Conservation (phyloP, 2,888 invertebrate species). For the Philonicus albiceps region DNA sequence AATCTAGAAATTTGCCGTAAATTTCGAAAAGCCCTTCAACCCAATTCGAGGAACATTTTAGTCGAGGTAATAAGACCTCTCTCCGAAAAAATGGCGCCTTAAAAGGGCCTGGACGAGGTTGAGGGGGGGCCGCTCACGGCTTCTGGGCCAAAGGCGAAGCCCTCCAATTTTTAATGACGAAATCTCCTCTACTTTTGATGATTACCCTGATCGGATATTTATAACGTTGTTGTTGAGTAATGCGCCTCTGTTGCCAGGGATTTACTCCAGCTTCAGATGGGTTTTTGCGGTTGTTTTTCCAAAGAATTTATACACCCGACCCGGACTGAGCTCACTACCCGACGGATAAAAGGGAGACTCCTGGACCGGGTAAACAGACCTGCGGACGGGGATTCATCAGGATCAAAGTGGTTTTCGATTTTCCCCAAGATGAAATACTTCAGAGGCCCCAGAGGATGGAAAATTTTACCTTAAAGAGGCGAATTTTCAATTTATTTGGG, state of each 20-base stretch:
- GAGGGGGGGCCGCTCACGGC: not conserved
- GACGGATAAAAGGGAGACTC: not conserved
- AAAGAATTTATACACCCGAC: not conserved
- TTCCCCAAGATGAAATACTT: conserved; percentile 5
- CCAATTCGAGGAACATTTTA: not conserved
- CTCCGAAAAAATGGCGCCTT: not conserved
- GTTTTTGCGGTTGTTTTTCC: conserved; percentile 27
- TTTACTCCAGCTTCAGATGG: conserved; percentile 11
- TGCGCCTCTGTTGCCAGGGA: conserved; percentile 6
- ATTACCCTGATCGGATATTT: conserved; percentile 33
- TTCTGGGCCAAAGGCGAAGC: not conserved
- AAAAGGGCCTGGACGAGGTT: not conserved
- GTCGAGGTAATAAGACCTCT: not conserved
- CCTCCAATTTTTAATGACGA: conserved; percentile 21
- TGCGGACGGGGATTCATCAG: not conserved
- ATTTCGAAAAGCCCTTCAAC: not conserved
- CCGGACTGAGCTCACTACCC: not conserved
- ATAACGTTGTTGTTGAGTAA: conserved; percentile 16
- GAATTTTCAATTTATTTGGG: conserved; percentile 34
- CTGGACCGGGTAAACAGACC: not conserved
- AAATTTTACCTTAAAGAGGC: not conserved
- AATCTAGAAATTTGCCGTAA: not conserved
- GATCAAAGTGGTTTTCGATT: conserved; percentile 35
- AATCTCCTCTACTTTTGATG: conserved; percentile 18
- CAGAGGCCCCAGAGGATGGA: not conserved